Evolutionary conservation across 2,888 invertebrate genomes (phyloP), one percentile per base, ranked within the genome.

Genomic region (Phortica magna): DNA sequence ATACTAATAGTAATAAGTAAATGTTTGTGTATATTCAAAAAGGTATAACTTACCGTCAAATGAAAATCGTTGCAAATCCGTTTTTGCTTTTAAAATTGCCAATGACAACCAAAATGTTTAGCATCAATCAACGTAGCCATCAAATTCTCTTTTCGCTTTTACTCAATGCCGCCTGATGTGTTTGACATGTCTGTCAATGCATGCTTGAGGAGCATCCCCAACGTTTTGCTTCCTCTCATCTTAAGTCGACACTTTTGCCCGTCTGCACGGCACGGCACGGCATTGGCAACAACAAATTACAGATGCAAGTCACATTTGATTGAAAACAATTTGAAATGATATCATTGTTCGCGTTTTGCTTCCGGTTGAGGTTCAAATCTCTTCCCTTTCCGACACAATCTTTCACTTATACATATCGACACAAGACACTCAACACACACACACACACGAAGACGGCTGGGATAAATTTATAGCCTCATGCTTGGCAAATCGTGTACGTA

Each of bases 261-360:
- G 39, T 64, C 64, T 64, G 14, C 39, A 39, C 64, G 84, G 87
- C 87, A 87, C 64, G 31, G 14, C 39, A 39, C 64, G 84, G 87
- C 87, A 87, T 6, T 31, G 12, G 7, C 19, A 59, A 59, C 31
- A 85, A 79, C 84, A 83, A 84, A 85, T 85, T 85, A 85, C 85
- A 81, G 84, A 85, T 85, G 87, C 85, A 87, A 85, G 87, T 87
- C 85, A 85, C 85, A 85, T 87, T 85, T 85, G 85, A 85, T 85
- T 83, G 87, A 85, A 85, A 85, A 87, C 85, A 87, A 85, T 87
- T 85, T 87, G 85, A 87, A 84, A 84, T 83, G 85, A 84, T 85
- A 85, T 87, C 76, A 75, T 79, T 82, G 80, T 77, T 72, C 74
- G 55, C 17, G 31, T 68, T 57, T 3, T 59, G 67, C 39, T 48